phyloP scores from a whole-genome alignment of 2,113 vertebrate genomes.

The Oreochromis aureus region DNA sequence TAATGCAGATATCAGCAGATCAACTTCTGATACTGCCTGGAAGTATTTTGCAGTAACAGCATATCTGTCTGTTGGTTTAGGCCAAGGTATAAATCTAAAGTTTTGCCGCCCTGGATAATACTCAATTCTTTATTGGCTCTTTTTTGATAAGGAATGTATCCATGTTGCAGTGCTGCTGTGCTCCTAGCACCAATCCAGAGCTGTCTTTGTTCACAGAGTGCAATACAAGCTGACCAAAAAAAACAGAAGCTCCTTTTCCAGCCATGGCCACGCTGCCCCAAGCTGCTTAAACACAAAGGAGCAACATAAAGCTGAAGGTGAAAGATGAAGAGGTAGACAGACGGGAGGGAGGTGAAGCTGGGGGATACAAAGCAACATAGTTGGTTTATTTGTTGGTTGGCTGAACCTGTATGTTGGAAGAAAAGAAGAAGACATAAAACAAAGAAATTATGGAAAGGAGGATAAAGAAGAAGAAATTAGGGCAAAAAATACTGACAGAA shows the following conservation, averaged over 20 bases:
- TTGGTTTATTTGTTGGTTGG: neutral
- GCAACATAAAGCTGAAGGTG: neutral
- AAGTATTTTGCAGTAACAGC: neutral
- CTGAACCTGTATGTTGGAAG: neutral
- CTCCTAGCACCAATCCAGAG: neutral
- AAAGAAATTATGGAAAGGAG: neutral
- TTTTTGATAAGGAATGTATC: neutral
- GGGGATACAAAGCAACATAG: neutral
- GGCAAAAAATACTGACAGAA: neutral
- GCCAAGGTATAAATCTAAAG: neutral
- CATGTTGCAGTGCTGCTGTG: neutral
- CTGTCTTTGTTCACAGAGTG: neutral
- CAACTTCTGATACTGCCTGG: neutral
- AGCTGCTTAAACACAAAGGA: conserved; percentile 23
- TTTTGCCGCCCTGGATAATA: neutral
- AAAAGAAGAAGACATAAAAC: neutral
- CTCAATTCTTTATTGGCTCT: neutral
- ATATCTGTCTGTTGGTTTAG: neutral
- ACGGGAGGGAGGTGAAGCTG: neutral
- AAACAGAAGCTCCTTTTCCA: neutral
- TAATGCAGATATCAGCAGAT: neutral
- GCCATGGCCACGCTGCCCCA: conserved; percentile 11
- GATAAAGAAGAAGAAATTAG: neutral
- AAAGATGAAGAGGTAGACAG: neutral
- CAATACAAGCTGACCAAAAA: neutral